Evolutionary conservation across 2,113 vertebrate species (phyloP), one percentile per base, ranked within the genome.

Genomic region (Oryzias woworae): DNA sequence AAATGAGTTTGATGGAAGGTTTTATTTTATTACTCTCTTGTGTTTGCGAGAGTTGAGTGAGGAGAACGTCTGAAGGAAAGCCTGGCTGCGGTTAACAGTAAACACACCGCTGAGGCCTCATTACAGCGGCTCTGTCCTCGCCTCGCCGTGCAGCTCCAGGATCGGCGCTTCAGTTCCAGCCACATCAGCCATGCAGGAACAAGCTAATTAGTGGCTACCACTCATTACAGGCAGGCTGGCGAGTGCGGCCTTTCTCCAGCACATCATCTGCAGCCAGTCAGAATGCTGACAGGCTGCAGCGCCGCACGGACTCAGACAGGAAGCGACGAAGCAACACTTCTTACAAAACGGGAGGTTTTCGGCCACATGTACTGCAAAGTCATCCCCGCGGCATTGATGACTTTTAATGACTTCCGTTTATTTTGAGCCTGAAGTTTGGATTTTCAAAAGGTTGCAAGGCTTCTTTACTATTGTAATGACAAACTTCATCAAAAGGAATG

Each of bases 91-190:
- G 85, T 82, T 83, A 80, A 81, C 87, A 88, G 81, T 88, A 89
- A 90, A 88, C 82, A 90, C 84, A 85, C 87, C 84, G 53, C 78
- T 81, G 88, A 90, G 87, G 84, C 80, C 87, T 89, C 85, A 90
- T 90, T 90, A 90, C 77, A 82, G 84, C 17, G 70, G 57, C 75
- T 76, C 75, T 72, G 61, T 68, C 63, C 53, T 75, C 78, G 78
- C 41, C 69, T 66, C 60, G 60, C 71, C 72, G 84, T 75, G 54
- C 70, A 71, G 82, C 81, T 82, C 77, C 75, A 71, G 57, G 80
- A 81, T 85, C 65, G 54, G 58, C 74, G 71, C 69, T 86, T 73
- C 73, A 74, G 77, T 73, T 85, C 64, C 74, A 82, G 71, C 82
- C 78, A 48, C 77, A 75, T 83, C 78, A 82, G 82, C 79, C 80